phyloP scores from a whole-genome alignment of 2,888 invertebrate genomes.

The Octodonta nipae region DNA sequence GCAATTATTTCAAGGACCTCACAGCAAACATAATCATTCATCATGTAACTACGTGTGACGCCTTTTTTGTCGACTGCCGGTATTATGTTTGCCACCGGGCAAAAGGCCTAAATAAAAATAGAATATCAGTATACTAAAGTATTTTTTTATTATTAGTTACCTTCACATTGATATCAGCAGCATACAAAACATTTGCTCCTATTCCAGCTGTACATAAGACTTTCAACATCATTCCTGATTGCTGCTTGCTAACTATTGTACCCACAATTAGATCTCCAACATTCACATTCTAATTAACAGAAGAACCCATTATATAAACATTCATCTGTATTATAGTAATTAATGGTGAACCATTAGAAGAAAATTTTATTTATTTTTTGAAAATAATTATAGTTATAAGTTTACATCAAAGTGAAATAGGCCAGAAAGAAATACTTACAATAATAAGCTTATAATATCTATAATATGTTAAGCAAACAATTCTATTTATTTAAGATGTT shows the following conservation, averaged over 20 bases:
- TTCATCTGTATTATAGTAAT: too few relatives aligned
- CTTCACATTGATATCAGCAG: conserved; percentile 77
- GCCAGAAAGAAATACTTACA: neutral
- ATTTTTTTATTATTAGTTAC: too few relatives aligned
- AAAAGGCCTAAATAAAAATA: conserved; percentile 42
- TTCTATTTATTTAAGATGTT: too few relatives aligned
- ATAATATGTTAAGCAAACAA: too few relatives aligned
- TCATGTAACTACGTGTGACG: conserved; percentile 61
- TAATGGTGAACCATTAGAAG: too few relatives aligned
- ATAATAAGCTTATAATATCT: too few relatives aligned
- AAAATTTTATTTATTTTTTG: too few relatives aligned
- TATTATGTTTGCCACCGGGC: conserved; percentile 57
- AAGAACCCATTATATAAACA: conserved; percentile 9
- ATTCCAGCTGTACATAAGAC: conserved; percentile 71
- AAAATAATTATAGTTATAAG: too few relatives aligned
- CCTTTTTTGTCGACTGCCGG: conserved; percentile 68
- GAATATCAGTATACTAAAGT: too few relatives aligned
- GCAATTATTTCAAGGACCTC: conserved; percentile 77
- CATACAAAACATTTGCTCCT: conserved; percentile 64
- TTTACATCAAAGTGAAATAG: conserved; percentile 2
- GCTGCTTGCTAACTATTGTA: conserved; percentile 60
- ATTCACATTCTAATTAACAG: conserved; percentile 45
- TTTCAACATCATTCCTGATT: conserved; percentile 62
- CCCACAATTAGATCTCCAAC: conserved; percentile 71
- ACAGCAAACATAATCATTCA: conserved; percentile 76